Evolutionary conservation across 2,797 vertebrate species (phyloP).

Genomic region (Sciurus carolinensis): DNA sequence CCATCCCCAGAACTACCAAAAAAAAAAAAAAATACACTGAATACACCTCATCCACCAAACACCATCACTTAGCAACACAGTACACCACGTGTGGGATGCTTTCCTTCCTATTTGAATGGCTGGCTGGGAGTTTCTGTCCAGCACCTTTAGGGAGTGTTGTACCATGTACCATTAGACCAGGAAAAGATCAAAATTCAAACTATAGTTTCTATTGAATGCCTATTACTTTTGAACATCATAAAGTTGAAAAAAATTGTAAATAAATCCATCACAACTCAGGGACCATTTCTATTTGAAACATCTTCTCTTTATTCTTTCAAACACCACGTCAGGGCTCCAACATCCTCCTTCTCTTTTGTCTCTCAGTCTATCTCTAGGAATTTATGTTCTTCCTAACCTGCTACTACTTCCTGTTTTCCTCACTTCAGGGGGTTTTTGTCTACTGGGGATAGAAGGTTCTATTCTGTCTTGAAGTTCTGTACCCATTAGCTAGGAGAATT

Average conservation of each 20-base stretch:
- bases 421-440: conserved; percentile 45
- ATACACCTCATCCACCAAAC: not conserved
- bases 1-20: too few relatives aligned
- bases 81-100: not conserved
- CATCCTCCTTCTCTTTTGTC: not conserved
- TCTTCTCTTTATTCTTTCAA: conserved; percentile 28
- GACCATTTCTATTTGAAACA: not conserved
- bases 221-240: not conserved
- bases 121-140: not conserved
- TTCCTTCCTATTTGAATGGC: not conserved
- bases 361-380: not conserved
- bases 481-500: conserved; percentile 55
- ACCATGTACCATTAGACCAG: not conserved
- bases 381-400: not conserved
- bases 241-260: too few relatives aligned
- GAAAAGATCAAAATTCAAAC: not conserved
- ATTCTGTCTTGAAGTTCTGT: conserved; percentile 59
- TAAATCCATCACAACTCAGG: too few relatives aligned
- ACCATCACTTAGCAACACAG: not conserved
- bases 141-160: not conserved
- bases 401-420: conserved; percentile 50
- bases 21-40: not conserved
- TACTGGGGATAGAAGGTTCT: not conserved
- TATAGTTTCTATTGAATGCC: not conserved
- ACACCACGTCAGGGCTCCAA: not conserved